phyloP scores from a whole-genome alignment of 1,140 invertebrate species.

The Nomia melanderi region DNA sequence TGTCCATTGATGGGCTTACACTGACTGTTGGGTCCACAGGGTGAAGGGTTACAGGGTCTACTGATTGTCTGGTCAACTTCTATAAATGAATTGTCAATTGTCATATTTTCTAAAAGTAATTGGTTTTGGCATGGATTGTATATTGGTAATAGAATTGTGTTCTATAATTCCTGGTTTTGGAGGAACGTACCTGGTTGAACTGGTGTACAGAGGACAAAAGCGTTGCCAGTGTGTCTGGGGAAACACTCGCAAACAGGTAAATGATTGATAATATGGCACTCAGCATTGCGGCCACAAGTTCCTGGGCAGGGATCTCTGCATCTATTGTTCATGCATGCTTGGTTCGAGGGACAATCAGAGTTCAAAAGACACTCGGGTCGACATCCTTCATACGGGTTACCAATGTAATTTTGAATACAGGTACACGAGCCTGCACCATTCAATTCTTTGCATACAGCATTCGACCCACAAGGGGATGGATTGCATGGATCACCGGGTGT shows the following conservation, averaged over 20 bases:
- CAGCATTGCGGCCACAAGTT: constrained; percentile 86
- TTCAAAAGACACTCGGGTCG: constrained; percentile 87
- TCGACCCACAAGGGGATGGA: constrained; percentile 81
- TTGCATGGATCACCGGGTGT: constrained; percentile 66
- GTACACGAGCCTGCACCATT: constrained; percentile 83
- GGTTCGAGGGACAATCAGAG: constrained; percentile 84
- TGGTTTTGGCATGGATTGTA: too few species aligned
- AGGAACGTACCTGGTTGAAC: constrained; percentile 38
- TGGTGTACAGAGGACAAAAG: constrained; percentile 43
- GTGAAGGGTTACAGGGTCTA: constrained; percentile 80
- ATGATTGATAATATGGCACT: constrained; percentile 88
- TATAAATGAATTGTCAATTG: constrained; percentile 23
- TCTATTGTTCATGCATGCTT: constrained; percentile 85
- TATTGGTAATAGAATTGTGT: too few species aligned
- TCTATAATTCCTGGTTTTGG: not conserved
- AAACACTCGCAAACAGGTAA: constrained; percentile 87
- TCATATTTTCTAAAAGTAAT: too few species aligned
- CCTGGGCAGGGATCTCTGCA: constrained; percentile 83
- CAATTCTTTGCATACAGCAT: constrained; percentile 85
- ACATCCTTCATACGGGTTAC: constrained; percentile 80
- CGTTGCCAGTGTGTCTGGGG: constrained; percentile 83
- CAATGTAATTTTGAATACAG: constrained; percentile 78
- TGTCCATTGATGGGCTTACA: constrained; percentile 80
- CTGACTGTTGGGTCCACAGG: constrained; percentile 82
- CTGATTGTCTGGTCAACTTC: constrained; percentile 77